phyloP scores from a whole-genome alignment of 2,888 invertebrate genomes.

The Volucella inflata region DNA sequence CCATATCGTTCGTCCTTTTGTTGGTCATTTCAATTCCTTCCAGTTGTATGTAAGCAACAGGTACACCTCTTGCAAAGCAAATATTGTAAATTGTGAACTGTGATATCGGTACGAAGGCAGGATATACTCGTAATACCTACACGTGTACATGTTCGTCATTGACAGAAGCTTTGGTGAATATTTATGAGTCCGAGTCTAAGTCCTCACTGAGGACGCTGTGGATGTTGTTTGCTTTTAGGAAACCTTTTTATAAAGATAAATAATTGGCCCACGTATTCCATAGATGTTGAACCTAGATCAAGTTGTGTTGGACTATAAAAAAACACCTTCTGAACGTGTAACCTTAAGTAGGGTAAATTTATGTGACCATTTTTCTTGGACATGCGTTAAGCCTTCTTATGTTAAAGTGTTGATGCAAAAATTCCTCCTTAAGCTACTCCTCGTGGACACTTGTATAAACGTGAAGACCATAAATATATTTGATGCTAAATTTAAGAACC shows the following conservation, averaged over 20 bases:
- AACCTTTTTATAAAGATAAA: conserved; percentile 20
- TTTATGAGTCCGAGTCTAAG: conserved; percentile 15
- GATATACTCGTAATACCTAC: no score
- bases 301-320: neutral
- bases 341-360: conserved; percentile 13
- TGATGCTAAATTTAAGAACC: neutral
- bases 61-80: neutral
- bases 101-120: conserved; percentile 1
- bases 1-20: neutral
- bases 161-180: conserved; percentile 13
- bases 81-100: conserved; percentile 2
- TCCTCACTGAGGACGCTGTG: neutral
- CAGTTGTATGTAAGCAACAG: neutral
- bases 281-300: conserved; percentile 12
- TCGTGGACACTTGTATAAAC: neutral
- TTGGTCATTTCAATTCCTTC: conserved; percentile 35
- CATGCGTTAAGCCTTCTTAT: conserved; percentile 8
- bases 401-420: conserved; percentile 3
- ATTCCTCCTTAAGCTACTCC: no score
- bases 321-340: neutral
- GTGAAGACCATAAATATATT: conserved; percentile 13
- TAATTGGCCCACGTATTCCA: neutral
- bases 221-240: neutral
- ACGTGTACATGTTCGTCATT: no score
- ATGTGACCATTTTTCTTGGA: conserved; percentile 5